A percentile compares a stretch with the other conserved stretches of the same genome.
These are phyloP conservation scores for Abscondita cerata DNA, from an alignment of 2,888 invertebrate species.

Conservation along the genomic window DNA sequence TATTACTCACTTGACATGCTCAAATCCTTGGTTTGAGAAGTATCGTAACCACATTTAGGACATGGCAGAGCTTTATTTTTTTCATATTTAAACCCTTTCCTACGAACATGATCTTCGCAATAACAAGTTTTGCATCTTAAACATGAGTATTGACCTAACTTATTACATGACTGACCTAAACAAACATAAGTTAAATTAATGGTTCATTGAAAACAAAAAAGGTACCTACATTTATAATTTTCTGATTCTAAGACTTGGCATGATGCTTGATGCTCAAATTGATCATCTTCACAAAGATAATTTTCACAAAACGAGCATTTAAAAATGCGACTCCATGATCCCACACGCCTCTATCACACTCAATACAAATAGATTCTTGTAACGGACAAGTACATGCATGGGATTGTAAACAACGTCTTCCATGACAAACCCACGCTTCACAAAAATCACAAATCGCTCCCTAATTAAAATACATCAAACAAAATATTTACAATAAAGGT, in stretches of 20 bases:
- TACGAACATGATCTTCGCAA: slow-evolving; percentile 94
- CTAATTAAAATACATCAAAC: slow-evolving; percentile 57
- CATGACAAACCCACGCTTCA: slow-evolving; percentile 97
- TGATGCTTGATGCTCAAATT: slow-evolving; percentile 97
- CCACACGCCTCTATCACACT: slow-evolving; percentile 95
- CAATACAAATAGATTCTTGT: slow-evolving; percentile 85
- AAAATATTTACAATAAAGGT: not conserved
- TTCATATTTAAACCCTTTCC: slow-evolving; percentile 89
- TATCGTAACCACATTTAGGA: slow-evolving; percentile 92
- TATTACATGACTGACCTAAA: slow-evolving; percentile 90
- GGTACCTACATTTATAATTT: slow-evolving; percentile 87
- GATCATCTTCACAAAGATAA: slow-evolving; percentile 92
- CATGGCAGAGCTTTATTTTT: slow-evolving; percentile 87
- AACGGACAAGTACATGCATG: slow-evolving; percentile 94
- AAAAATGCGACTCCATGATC: slow-evolving; percentile 92
- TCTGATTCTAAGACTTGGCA: slow-evolving; percentile 96
- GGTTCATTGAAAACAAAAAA: too few species aligned
- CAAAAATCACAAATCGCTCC: slow-evolving; percentile 98
- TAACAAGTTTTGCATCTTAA: slow-evolving; percentile 95
- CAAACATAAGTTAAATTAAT: too few species aligned
- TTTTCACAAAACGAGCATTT: slow-evolving; percentile 90
- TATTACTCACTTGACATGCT: slow-evolving; percentile 91
- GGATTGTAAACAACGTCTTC: slow-evolving; percentile 85
- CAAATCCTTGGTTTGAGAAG: slow-evolving; percentile 92
- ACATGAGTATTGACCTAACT: slow-evolving; percentile 93